A percentile compares a stretch with the other conserved stretches of the same genome.
Evolutionary conservation across 2,888 invertebrate species (phyloP).

Genomic region (Plebejus melissa): DNA sequence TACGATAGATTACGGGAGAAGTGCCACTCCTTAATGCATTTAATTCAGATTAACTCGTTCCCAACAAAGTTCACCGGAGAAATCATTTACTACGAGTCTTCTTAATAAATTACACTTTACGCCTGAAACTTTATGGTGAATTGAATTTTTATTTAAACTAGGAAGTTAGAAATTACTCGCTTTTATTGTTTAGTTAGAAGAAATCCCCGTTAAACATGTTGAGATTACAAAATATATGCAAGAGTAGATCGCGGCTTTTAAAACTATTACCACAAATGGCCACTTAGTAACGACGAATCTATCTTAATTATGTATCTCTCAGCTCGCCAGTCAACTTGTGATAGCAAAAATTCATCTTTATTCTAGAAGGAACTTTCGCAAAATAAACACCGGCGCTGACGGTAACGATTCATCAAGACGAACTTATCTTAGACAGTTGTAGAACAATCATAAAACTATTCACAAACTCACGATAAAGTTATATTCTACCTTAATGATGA

Average conservation of each 20-base stretch:
- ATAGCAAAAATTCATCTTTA: constrained; percentile 2
- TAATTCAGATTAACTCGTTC: constrained; percentile 30
- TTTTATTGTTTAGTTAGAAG: background rate
- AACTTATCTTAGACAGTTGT: constrained; percentile 10
- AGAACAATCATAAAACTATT: constrained; percentile 14
- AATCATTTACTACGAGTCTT: constrained; percentile 16
- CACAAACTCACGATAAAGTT: constrained; percentile 5
- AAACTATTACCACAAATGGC: background rate
- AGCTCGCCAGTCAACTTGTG: background rate
- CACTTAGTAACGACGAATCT: background rate
- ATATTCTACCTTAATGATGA: background rate
- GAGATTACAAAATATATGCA: background rate
- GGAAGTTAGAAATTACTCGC: background rate
- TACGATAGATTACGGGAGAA: constrained; percentile 30
- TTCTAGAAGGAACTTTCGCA: background rate
- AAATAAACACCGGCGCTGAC: constrained; percentile 6
- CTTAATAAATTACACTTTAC: constrained; percentile 6
- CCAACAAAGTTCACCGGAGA: constrained; percentile 7
- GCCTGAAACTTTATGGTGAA: background rate
- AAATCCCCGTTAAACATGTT: background rate
- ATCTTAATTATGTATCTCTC: background rate
- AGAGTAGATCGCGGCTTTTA: background rate
- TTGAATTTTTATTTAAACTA: constrained; percentile 2
- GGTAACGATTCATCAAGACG: background rate
- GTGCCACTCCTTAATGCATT: constrained; percentile 32